These are phyloP conservation scores for Acomys russatus DNA, from an alignment of 2,797 vertebrate genomes.

Conservation along the genomic window DNA sequence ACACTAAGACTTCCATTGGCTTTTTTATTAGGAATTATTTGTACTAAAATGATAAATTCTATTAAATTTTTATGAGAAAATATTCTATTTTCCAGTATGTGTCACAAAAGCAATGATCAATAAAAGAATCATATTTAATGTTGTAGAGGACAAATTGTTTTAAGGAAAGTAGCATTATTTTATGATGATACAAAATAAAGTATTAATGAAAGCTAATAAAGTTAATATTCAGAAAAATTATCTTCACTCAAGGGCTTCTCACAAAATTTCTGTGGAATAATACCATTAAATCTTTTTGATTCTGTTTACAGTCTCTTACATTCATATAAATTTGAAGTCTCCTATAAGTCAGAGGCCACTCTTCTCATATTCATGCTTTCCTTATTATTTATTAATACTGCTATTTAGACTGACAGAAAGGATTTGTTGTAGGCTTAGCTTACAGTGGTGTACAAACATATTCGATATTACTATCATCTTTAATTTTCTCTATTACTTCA, in stretches of 20 bases:
- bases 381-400: not conserved
- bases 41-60: constrained; percentile 18
- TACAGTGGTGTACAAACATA: not conserved
- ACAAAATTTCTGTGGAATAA: not conserved
- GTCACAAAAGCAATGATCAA: not conserved
- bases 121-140: not conserved
- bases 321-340: not conserved
- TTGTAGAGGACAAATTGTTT: not conserved
- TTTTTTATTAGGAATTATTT: constrained; percentile 2
- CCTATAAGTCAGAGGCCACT: not conserved
- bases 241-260: not conserved
- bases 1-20: not conserved
- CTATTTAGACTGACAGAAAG: not conserved
- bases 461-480: not conserved
- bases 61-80: not conserved
- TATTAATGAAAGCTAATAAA: not conserved
- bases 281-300: not conserved
- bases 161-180: not conserved
- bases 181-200: not conserved
- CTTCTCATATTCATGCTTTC: not conserved
- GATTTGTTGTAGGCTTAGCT: not conserved
- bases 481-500: not conserved
- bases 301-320: not conserved
- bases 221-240: not conserved
- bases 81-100: not conserved